Percentiles rank a stretch among this genome's conserved stretches.
Evolutionary conservation across 2,888 invertebrate genomes (phyloP).

Genomic region (Apomyelois bistriatella): DNA sequence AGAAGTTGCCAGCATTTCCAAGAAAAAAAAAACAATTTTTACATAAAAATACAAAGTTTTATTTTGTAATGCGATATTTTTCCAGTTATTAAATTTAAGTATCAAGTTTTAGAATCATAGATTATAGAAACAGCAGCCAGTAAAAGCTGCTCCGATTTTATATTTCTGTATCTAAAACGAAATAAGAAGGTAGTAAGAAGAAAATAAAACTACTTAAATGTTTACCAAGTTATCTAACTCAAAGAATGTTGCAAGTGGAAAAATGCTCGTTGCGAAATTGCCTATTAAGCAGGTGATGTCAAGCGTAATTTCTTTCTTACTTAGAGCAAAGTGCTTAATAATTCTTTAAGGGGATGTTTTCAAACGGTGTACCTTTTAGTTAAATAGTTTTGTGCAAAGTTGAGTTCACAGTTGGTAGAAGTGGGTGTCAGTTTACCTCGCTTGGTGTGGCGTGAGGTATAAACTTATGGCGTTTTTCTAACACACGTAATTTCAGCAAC

Average conservation of each 20-base stretch:
- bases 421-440: slow-evolving; percentile 11
- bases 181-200: not conserved
- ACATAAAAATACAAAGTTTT: too few relatives aligned
- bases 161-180: too few relatives aligned
- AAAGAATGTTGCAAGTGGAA: not conserved
- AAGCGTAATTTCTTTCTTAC: slow-evolving; percentile 16
- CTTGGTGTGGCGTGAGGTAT: not conserved
- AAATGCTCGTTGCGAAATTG: not conserved
- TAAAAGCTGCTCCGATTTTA: too few relatives aligned
- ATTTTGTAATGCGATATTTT: too few relatives aligned
- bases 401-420: slow-evolving; percentile 1
- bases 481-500: too few relatives aligned
- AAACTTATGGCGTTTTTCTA: not conserved
- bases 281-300: slow-evolving; percentile 18
- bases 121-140: too few relatives aligned
- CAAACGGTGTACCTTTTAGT: slow-evolving; percentile 15
- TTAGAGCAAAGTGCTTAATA: slow-evolving; percentile 16
- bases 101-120: too few relatives aligned
- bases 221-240: not conserved
- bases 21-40: too few relatives aligned
- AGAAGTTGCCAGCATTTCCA: too few relatives aligned
- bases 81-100: too few relatives aligned
- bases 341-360: slow-evolving; percentile 16
- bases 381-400: slow-evolving; percentile 12
- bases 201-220: not conserved